These are phyloP conservation scores for Chloroclysta siterata DNA, from an alignment of 2,888 invertebrate species.

Conservation along the genomic window DNA sequence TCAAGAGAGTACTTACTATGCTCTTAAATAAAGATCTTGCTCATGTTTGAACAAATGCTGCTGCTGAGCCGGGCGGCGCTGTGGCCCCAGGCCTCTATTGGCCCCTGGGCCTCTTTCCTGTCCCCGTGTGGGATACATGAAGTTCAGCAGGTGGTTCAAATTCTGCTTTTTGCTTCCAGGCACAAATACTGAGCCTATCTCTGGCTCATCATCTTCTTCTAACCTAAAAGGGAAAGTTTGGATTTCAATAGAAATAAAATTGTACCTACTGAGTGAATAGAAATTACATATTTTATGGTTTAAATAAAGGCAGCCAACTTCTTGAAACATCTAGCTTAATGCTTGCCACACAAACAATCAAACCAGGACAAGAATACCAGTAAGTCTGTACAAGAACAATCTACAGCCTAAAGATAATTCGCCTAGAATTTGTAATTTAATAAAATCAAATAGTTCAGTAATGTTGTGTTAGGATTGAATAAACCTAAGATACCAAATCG, in stretches of 20 bases:
- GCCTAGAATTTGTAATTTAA: no score
- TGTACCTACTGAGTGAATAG: background rate
- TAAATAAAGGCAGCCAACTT: no score
- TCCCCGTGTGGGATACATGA: conserved; percentile 91
- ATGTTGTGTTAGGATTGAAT: no score
- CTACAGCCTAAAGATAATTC: no score
- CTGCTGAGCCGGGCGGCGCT: conserved; percentile 55
- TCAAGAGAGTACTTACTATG: conserved; percentile 88
- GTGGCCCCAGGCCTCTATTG: conserved; percentile 52
- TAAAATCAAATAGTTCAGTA: no score
- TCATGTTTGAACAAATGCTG: conserved; percentile 88
- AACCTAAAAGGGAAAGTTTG: conserved; percentile 59
- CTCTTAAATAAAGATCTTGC: conserved; percentile 97
- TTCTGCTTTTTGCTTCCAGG: conserved; percentile 96
- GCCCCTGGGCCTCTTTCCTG: conserved; percentile 46
- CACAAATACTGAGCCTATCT: conserved; percentile 93
- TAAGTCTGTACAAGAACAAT: no score
- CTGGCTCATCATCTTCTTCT: conserved; percentile 86
- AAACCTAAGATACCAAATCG: no score
- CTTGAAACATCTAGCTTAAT: no score
- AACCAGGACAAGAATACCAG: no score
- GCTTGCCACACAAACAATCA: no score
- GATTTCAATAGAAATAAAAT: conserved; percentile 17
- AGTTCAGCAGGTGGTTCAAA: conserved; percentile 97
- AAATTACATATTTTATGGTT: background rate